Evolutionary conservation across 2,888 invertebrate genomes (phyloP).

Genomic region (Ennomos erosarius): DNA sequence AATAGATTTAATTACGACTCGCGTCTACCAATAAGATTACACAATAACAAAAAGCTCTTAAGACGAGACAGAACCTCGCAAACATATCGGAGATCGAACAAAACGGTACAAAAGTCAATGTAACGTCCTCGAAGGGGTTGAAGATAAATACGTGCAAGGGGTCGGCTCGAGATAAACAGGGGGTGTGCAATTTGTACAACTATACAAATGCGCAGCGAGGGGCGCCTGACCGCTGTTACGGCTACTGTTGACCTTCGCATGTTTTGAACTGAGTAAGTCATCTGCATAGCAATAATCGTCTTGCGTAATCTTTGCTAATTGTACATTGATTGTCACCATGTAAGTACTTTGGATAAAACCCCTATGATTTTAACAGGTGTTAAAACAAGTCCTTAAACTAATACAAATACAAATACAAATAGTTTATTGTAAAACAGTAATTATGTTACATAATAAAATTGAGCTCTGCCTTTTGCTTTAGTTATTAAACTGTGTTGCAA

Average conservation of each 20-base stretch:
- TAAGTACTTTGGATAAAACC: too few relatives aligned
- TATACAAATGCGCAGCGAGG: conserved; percentile 70
- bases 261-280: conserved; percentile 12
- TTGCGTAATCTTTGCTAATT: too few relatives aligned
- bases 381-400: too few relatives aligned
- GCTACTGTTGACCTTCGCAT: conserved; percentile 40
- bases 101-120: conserved; percentile 75
- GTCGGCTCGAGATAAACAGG: conserved; percentile 77
- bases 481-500: too few relatives aligned
- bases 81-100: conserved; percentile 61
- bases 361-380: too few relatives aligned
- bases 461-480: too few relatives aligned
- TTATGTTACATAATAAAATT: too few relatives aligned
- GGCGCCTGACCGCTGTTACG: conserved; percentile 35
- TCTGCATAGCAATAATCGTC: not conserved
- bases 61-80: conserved; percentile 35
- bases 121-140: conserved; percentile 75
- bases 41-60: conserved; percentile 28
- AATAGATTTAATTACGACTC: too few relatives aligned
- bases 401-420: too few relatives aligned
- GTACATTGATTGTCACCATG: too few relatives aligned
- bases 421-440: too few relatives aligned
- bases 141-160: conserved; percentile 77
- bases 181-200: conserved; percentile 81
- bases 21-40: not conserved